Base-by-base conservation (phyloP, 2,888 invertebrate species). In the Tinea trinotella region DNA sequence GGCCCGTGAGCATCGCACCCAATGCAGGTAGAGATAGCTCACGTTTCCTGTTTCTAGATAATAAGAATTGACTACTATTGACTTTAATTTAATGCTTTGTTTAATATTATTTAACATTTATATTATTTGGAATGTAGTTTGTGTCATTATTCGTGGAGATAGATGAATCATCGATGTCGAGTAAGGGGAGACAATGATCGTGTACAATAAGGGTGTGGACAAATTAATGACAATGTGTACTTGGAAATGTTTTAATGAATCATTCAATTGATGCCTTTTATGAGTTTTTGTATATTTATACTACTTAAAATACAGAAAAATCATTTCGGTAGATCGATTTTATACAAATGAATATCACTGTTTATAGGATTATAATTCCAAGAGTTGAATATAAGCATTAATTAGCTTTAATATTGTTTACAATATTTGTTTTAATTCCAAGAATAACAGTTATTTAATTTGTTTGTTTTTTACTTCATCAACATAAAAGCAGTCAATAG, bases 131-230 rank as follows among this genome's bases (percentile, higher is more conserved):
- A 10, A 46, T 19, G 9, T 2, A 3, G 10, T 19, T 19, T 46
- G 46, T 19, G 15, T 46, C n/a, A 19, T 17, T 17, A 15, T 18
- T 46, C 15, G 10, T n/a, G 46, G 10, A 19, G 15, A 46, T 19
- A 73, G 81, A 78, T 84, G 84, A 84, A 69, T 84, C 84, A 84
- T 76, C 76, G 64, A 59, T 65, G 65, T 70, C n/a, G 68, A 71
- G 70, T 72, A 70, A 70, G 67, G 66, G 68, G 71, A 74, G 74
- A 24, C 22, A 24, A 50, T 22, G 50, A 48, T 18, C 48, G 18
- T 10, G 15, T 46, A 46, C 46, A 50, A 50, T 50, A 50, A 15
- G 50, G 50, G 50, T 50, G 50, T 50, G 50, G 50, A 50, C 50
- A 50, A 50, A 50, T 18, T 48, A 48, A 48, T 48, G 48, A 18